Conservation (phyloP, 53 echinoderm and acorn worm species). For the Patiria pectinifera region DNA sequence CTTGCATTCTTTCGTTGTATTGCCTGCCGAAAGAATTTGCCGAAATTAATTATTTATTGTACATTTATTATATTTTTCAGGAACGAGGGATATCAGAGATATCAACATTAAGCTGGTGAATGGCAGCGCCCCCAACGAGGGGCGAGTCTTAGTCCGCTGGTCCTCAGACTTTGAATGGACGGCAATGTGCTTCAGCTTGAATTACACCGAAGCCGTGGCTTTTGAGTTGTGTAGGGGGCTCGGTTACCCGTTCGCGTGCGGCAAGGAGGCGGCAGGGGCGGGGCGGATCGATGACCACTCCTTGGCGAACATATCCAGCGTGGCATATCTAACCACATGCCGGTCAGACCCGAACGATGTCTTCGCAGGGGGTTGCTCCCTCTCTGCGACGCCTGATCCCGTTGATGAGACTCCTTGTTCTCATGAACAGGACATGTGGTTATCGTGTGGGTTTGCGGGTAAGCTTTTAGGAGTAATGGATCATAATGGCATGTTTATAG, state of each 20-base stretch:
- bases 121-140: slow-evolving; percentile 36
- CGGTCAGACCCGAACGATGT: too few relatives aligned
- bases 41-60: too few relatives aligned
- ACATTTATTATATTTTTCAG: too few relatives aligned
- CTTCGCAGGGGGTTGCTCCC: not conserved
- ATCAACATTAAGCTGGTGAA: slow-evolving; percentile 25
- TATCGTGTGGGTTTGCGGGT: slow-evolving; percentile 39
- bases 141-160: slow-evolving; percentile 33
- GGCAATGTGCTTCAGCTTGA: not conserved
- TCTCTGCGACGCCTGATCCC: not conserved
- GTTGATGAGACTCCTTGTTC: not conserved
- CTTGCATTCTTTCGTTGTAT: too few relatives aligned
- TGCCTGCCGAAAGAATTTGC: too few relatives aligned
- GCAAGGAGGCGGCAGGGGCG: slow-evolving; percentile 9
- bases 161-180: not conserved
- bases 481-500: not conserved
- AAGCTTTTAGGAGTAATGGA: not conserved
- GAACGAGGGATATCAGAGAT: not conserved
- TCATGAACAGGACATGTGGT: slow-evolving; percentile 28
- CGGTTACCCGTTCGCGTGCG: slow-evolving; percentile 40
- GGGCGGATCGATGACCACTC: not conserved
- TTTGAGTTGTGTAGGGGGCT: slow-evolving; percentile 29
- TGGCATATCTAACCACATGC: not conserved
- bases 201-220: not conserved
- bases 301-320: not conserved